Base-by-base conservation (phyloP, 2,797 vertebrate species). In the Neoniphon sammara region DNA sequence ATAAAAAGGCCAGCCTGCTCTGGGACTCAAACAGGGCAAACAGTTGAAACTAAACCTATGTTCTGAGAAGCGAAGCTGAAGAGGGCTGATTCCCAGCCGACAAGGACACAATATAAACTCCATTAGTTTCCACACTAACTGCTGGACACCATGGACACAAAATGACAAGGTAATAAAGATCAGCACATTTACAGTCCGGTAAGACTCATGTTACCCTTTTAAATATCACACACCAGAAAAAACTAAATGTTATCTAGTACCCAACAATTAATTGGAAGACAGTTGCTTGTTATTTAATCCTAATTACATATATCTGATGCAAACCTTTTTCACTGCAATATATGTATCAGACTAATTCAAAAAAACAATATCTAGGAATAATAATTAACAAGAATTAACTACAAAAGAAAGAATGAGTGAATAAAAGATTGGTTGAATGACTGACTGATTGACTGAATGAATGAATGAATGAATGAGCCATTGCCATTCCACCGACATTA, bases 11-110 rank as follows among this genome's bases (percentile, higher is more conserved):
- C 62, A 7, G 34, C 21, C 39, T 68, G 59, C 72, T 81, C 70
- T 49, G 80, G 55, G 75, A 83, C 70, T 63, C 56, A 69, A 31
- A 80, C 77, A 71, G 79, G 74, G 59, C 64, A 84, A 78, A 78
- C 47, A 58, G 60, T 23, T 70, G 66, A 85, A 73, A 69, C 56
- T 17, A 75, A 85, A 81, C 60, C 69, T 69, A 39, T 20, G 52
- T 81, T 61, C 73, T 27, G 74, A 70, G 54, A 18, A 70, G 66
- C 27, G 59, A 34, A 71, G 61, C 70, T 57, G 66, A 66, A 77
- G 57, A 70, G 62, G 77, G 53, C 55, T n/a, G 2, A 54, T 73
- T 80, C 80, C 75, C 67, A 66, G 64, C 64, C 76, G 77, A 68
- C 53, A 64, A 21, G 56, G 57, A 15, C 61, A 81, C 66, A 55